Evolutionary conservation across 2,888 invertebrate species (phyloP).

Genomic region (Oscheius sp.): DNA sequence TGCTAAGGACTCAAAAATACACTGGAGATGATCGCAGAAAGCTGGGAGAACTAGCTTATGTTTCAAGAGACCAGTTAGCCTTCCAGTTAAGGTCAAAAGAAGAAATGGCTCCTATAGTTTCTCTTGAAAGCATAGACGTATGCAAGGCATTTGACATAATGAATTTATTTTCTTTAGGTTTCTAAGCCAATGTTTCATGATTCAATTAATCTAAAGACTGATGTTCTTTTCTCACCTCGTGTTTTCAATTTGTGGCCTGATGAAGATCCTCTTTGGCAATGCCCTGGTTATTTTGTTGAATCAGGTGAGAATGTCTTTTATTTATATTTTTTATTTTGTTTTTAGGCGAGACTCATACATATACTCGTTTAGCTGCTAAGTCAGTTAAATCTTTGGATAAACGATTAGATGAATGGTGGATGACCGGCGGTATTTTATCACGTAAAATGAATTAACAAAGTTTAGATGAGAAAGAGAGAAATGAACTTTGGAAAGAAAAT

Average conservation of each 20-base stretch:
- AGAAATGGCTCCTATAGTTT: slow-evolving; percentile 38
- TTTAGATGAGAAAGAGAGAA: slow-evolving; percentile 7
- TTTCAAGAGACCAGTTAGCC: slow-evolving; percentile 60
- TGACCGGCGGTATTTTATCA: not conserved
- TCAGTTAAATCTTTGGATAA: slow-evolving; percentile 51
- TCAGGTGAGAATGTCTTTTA: slow-evolving; percentile 52
- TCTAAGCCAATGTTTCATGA: slow-evolving; percentile 35
- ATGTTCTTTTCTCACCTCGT: slow-evolving; percentile 53
- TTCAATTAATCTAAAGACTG: not conserved
- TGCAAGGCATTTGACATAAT: not conserved
- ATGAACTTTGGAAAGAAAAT: slow-evolving; percentile 35
- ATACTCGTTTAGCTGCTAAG: slow-evolving; percentile 58
- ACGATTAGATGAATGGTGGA: slow-evolving; percentile 51
- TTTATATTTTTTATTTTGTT: not conserved
- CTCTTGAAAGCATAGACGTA: slow-evolving; percentile 34
- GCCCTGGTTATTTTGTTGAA: slow-evolving; percentile 67
- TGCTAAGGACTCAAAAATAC: slow-evolving; percentile 51
- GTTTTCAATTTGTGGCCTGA: slow-evolving; percentile 62
- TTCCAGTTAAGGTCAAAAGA: slow-evolving; percentile 54
- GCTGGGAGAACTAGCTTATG: slow-evolving; percentile 67
- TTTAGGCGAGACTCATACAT: slow-evolving; percentile 40
- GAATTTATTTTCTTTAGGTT: not conserved
- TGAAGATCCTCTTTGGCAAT: slow-evolving; percentile 65
- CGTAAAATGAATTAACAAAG: not conserved
- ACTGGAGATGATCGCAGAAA: slow-evolving; percentile 66